Base-by-base conservation (phyloP, 2,797 vertebrate species). In the Alcedo atthis region DNA sequence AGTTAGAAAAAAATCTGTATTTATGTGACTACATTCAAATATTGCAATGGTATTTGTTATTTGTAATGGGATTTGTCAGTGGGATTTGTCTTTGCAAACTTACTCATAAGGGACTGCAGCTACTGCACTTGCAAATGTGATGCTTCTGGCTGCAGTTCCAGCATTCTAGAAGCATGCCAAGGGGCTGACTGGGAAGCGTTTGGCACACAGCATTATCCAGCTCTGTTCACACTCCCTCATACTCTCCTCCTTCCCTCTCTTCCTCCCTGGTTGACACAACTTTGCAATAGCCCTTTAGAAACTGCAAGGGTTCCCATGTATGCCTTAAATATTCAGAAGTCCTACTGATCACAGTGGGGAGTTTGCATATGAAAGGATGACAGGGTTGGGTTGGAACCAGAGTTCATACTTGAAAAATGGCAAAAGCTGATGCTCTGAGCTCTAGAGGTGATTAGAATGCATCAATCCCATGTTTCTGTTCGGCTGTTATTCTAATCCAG, bases 11-110 rank as follows among this genome's bases (percentile, higher is more conserved):
- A 74, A 78, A 22, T 33, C 37, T 40, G 0, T 48, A 24, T 69
- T 75, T 76, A 20, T 63, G 18, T 40, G 37, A 70, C 45, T 58
- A 33, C 0, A 2, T 79, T 96, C 90, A 87, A 93, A 73, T 70
- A 67, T 42, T 95, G 82, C 89, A 95, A 78, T 37, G 66, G 81
- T 91, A 87, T 95, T 97, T 96, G 84, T 94, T 93, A 94, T 94
- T 96, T 87, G 71, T 83, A 85, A 82, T 79, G 83, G 42, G 68
- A 81, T 93, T 97, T 87, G 51, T 91, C 87, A 96, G 96, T 94
- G 77, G 26, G 64, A 95, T 95, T 95, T 95, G 88, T 89, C 75
- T 94, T 96, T 90, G 32, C 81, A 96, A 94, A 95, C 74, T 89
- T 80, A 48, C 43, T 84, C 71, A 42, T 80, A 42, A 81, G 89